Evolutionary conservation across 2,888 invertebrate species (phyloP).

Genomic region (Agrochola macilenta): DNA sequence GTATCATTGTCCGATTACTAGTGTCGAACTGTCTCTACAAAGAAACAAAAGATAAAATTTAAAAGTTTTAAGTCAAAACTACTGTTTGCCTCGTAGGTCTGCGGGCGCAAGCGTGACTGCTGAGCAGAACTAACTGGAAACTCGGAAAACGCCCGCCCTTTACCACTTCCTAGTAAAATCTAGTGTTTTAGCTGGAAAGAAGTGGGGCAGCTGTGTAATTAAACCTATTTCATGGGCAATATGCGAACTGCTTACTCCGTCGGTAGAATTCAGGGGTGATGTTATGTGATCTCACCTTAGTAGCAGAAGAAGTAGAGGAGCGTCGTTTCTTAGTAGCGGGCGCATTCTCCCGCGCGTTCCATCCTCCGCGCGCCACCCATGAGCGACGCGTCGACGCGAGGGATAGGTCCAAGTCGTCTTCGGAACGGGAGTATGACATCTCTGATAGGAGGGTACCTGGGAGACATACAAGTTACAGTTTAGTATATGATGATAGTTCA

Average conservation of each 20-base stretch:
- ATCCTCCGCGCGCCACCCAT: conserved; percentile 87
- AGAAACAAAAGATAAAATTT: background rate
- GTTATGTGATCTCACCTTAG: conserved; percentile 75
- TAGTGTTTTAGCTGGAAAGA: background rate
- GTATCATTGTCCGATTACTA: background rate
- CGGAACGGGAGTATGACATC: conserved; percentile 95
- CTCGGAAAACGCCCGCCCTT: background rate
- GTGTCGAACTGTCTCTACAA: conserved; percentile 17
- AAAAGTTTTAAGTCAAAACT: background rate
- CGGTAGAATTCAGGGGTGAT: accelerated
- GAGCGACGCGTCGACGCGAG: conserved; percentile 87
- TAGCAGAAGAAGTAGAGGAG: conserved; percentile 83
- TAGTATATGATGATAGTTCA: no score
- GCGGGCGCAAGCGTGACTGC: background rate
- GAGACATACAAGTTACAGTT: background rate
- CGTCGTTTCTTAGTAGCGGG: conserved; percentile 84
- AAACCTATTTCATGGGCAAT: no score
- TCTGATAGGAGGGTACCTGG: conserved; percentile 94
- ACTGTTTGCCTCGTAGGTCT: background rate
- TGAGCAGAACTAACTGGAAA: background rate
- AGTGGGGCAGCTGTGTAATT: background rate
- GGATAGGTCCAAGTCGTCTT: conserved; percentile 94
- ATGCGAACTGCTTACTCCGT: no score
- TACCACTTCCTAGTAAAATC: background rate
- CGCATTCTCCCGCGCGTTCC: conserved; percentile 81